phyloP scores from a whole-genome alignment of 2,113 vertebrate genomes.

The Corvus cornix region DNA sequence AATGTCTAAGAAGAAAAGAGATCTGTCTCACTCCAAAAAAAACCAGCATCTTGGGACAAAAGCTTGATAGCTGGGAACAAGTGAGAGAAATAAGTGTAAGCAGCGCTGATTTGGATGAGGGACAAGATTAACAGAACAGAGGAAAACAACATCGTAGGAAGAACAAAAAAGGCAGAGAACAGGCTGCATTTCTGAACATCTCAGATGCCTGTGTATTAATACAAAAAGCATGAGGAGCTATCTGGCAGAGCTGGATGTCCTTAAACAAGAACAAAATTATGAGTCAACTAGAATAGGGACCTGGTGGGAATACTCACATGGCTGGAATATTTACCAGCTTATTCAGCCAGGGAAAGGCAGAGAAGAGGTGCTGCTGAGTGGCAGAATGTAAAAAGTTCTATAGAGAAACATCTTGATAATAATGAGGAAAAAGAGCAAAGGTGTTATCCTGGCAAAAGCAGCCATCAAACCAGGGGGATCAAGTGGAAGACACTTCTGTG shows the following conservation, averaged over 20 bases:
- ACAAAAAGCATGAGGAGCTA: slow-evolving; percentile 8
- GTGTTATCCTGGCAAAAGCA: neutral
- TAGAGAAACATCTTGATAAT: neutral
- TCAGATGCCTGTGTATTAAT: neutral
- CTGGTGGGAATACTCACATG: slow-evolving; percentile 1
- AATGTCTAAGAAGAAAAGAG: neutral
- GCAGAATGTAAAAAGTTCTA: neutral
- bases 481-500: neutral
- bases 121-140: slow-evolving; percentile 14
- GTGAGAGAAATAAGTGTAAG: neutral
- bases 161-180: slow-evolving; percentile 2
- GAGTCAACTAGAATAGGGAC: neutral
- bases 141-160: neutral
- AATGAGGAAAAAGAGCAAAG: neutral
- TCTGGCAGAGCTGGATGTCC: neutral
- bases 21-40: neutral
- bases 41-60: neutral
- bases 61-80: neutral
- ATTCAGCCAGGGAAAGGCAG: neutral
- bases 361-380: neutral
- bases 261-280: slow-evolving; percentile 26
- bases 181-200: neutral
- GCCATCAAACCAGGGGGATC: neutral
- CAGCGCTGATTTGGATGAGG: neutral
- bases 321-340: neutral